Evolutionary conservation across 2,888 invertebrate species (phyloP).

Genomic region (Chouioia cunea): DNA sequence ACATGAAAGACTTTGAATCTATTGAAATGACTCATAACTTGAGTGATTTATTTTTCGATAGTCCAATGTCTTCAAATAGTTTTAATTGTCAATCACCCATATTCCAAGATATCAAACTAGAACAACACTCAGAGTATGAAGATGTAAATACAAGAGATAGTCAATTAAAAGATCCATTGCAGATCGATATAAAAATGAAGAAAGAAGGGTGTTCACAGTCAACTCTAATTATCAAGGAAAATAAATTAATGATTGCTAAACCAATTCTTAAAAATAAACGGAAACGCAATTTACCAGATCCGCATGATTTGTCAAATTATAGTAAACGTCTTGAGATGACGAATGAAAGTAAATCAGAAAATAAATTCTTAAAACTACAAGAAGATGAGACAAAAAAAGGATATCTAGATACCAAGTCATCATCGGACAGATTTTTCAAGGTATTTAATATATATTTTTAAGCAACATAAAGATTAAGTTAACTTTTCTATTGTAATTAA

Average conservation of each 20-base stretch:
- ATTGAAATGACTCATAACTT: slow-evolving; percentile 32
- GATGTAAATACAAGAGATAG: background rate
- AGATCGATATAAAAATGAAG: slow-evolving; percentile 10
- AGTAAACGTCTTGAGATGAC: background rate
- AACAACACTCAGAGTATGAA: background rate
- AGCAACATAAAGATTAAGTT: slow-evolving; percentile 2
- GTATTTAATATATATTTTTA: slow-evolving; percentile 18
- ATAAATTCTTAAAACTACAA: background rate
- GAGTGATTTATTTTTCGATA: slow-evolving; percentile 5
- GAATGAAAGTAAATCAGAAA: background rate
- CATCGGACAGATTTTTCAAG: slow-evolving; percentile 12
- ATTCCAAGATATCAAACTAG: background rate
- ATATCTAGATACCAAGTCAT: background rate
- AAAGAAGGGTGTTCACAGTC: background rate
- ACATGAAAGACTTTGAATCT: slow-evolving; percentile 15
- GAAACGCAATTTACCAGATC: background rate
- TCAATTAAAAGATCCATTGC: slow-evolving; percentile 21
- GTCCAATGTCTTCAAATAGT: background rate
- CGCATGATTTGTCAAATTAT: background rate
- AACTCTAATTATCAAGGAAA: slow-evolving; percentile 1
- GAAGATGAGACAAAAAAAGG: background rate
- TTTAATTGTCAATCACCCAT: background rate
- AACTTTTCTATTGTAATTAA: background rate
- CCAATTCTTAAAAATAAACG: background rate
- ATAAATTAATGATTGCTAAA: background rate